Percentiles rank a stretch among this genome's conserved stretches.
phyloP scores from a whole-genome alignment of 2,888 invertebrate genomes.

The Trichogramma dendrolimi region DNA sequence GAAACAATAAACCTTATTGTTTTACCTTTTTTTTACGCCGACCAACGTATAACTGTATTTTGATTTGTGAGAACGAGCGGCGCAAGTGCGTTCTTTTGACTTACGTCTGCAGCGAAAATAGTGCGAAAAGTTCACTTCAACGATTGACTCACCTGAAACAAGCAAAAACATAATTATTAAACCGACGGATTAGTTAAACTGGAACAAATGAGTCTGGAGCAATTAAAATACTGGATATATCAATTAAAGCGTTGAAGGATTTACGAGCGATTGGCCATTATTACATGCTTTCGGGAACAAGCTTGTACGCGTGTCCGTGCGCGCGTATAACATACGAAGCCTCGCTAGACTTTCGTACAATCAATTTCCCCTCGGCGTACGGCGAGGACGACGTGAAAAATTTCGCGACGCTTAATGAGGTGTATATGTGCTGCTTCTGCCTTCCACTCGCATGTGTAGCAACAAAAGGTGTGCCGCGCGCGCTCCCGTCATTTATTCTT shows the following conservation, averaged over 20 bases:
- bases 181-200: too few relatives aligned
- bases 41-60: background rate
- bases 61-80: background rate
- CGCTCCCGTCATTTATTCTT: conserved; percentile 50
- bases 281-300: too few relatives aligned
- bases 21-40: too few relatives aligned
- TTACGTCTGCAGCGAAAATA: too few relatives aligned
- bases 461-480: conserved; percentile 43
- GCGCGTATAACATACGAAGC: background rate
- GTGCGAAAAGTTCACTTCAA: too few relatives aligned
- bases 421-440: conserved; percentile 9
- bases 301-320: too few relatives aligned
- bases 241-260: too few relatives aligned
- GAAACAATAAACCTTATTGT: too few relatives aligned
- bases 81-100: background rate
- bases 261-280: too few relatives aligned
- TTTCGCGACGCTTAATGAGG: conserved; percentile 47
- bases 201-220: too few relatives aligned
- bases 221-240: too few relatives aligned
- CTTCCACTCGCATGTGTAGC: conserved; percentile 40
- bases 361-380: conserved; percentile 35
- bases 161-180: background rate
- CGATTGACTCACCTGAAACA: conserved; percentile 11
- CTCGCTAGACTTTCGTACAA: conserved; percentile 15
- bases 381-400: conserved; percentile 44